phyloP scores from a whole-genome alignment of 2,113 vertebrate species.

The Cichladusa arquata region DNA sequence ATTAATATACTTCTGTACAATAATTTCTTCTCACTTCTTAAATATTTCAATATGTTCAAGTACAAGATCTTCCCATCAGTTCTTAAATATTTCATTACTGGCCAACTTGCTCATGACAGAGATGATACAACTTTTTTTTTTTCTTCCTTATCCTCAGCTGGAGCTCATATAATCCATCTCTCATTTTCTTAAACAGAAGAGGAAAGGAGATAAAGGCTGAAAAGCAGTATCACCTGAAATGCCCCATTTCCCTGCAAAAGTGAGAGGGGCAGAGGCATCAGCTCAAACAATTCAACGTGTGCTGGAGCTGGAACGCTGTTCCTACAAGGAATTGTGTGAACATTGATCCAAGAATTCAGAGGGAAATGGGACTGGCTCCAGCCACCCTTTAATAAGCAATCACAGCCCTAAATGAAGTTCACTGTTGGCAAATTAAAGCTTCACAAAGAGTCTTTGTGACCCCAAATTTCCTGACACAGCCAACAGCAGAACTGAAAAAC shows the following conservation, averaged over 20 bases:
- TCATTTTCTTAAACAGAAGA: neutral
- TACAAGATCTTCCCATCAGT: neutral
- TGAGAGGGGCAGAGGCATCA: neutral
- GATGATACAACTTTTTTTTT: accelerated
- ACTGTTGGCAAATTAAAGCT: neutral
- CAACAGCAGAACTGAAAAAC: neutral
- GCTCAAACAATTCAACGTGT: neutral
- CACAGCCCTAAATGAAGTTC: neutral
- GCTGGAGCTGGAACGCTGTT: accelerated
- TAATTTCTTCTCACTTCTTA: neutral
- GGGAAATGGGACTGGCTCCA: neutral
- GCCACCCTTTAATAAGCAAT: neutral
- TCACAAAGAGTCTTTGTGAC: neutral
- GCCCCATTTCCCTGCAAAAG: neutral
- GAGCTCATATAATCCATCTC: neutral
- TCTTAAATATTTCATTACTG: neutral
- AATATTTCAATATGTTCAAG: neutral
- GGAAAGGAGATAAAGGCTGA: neutral
- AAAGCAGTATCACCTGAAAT: neutral
- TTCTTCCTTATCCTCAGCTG: neutral
- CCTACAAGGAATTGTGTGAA: neutral
- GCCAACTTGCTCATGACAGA: neutral
- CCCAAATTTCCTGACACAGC: neutral
- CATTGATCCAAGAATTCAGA: neutral
- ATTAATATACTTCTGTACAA: neutral